A percentile compares a stretch with the other conserved stretches of the same genome.
Conservation (phyloP, 2,113 vertebrate genomes). For the Phylloscopus trochilus region DNA sequence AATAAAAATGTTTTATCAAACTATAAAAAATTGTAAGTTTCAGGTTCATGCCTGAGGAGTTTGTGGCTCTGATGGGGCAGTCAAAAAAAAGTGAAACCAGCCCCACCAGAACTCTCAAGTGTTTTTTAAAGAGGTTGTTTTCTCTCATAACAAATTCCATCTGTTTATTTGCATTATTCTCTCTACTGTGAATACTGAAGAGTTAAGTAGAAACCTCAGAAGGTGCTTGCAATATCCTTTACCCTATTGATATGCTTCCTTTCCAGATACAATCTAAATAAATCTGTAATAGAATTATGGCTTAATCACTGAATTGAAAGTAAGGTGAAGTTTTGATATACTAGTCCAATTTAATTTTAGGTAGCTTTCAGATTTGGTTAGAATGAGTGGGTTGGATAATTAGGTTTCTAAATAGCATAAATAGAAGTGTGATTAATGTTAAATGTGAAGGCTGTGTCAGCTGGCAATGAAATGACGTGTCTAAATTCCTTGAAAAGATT, state of each 20-base stretch:
- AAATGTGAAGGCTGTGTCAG: not conserved
- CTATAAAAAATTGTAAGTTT: not conserved
- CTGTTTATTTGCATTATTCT: not conserved
- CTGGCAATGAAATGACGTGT: not conserved
- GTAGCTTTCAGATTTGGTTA: not conserved
- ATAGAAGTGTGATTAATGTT: not conserved
- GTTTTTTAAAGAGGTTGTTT: not conserved
- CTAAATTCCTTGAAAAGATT: not conserved
- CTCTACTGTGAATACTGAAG: not conserved
- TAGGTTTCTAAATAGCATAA: not conserved
- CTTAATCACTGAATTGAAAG: not conserved
- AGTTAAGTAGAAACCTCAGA: not conserved
- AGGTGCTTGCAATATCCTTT: not conserved
- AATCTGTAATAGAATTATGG: not conserved
- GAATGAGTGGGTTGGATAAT: not conserved
- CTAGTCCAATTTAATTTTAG: not conserved
- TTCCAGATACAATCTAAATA: not conserved
- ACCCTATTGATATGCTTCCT: not conserved
- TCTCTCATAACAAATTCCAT: not conserved
- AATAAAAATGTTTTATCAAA: not conserved
- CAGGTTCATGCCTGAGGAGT: not conserved
- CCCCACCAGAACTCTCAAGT: not conserved
- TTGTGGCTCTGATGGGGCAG: not conserved
- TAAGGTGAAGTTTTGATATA: not conserved
- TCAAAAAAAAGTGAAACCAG: not conserved